phyloP scores from a whole-genome alignment of 2,797 vertebrate species.

The Melanotaenia trifasciata region DNA sequence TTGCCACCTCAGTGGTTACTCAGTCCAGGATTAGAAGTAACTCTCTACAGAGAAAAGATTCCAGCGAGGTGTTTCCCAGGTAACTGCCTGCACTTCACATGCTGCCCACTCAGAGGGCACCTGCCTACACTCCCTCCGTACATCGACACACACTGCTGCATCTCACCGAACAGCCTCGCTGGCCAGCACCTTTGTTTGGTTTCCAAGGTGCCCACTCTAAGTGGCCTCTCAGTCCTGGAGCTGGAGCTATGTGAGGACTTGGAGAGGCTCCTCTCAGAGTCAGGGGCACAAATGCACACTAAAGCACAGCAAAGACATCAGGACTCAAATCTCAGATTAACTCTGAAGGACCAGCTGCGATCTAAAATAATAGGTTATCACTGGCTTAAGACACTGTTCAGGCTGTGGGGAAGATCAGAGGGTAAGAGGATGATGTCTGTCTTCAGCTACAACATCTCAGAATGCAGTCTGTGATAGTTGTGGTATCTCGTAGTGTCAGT shows the following conservation, averaged over 20 bases:
- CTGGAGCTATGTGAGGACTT: constrained; percentile 43
- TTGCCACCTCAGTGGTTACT: neutral
- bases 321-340: constrained; percentile 44
- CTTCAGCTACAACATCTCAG: neutral
- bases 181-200: constrained; percentile 76
- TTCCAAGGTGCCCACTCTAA: constrained; percentile 74
- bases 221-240: constrained; percentile 66
- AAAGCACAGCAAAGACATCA: constrained; percentile 29
- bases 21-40: constrained; percentile 34
- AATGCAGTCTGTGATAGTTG: neutral
- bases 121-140: constrained; percentile 57
- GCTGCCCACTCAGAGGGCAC: constrained; percentile 66
- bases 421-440: neutral
- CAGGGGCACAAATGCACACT: constrained; percentile 24
- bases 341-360: constrained; percentile 36
- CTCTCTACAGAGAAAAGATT: constrained; percentile 42
- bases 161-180: constrained; percentile 10
- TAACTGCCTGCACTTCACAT: constrained; percentile 66
- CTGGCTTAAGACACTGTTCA: constrained; percentile 6
- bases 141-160: constrained; percentile 22
- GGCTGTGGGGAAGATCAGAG: constrained; percentile 17
- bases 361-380: constrained; percentile 23
- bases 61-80: constrained; percentile 70
- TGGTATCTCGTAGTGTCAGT: neutral
- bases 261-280: constrained; percentile 53